Percentiles rank a stretch among this genome's conserved stretches.
These are phyloP conservation scores for Anseranas semipalmata DNA, from an alignment of 2,113 vertebrate genomes.

Conservation along the genomic window DNA sequence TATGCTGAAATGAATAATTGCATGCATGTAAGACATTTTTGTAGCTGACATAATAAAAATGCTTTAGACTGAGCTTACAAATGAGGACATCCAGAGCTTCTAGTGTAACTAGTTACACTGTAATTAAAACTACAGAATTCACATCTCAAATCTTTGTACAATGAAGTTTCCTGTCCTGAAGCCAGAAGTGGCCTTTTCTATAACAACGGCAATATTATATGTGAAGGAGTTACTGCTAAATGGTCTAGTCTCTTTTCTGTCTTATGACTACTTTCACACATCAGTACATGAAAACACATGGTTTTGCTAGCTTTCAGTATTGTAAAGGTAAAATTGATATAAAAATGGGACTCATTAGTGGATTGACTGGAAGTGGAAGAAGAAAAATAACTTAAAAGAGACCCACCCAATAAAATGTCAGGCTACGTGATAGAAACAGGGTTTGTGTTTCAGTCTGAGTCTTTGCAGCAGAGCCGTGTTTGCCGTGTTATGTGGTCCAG, in stretches of 20 bases:
- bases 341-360: background rate
- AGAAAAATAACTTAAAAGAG: background rate
- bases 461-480: background rate
- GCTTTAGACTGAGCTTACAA: background rate
- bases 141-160: background rate
- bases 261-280: background rate
- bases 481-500: background rate
- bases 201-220: background rate
- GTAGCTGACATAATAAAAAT: background rate
- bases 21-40: background rate
- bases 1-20: background rate
- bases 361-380: background rate
- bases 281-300: background rate
- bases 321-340: background rate
- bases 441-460: background rate
- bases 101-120: background rate
- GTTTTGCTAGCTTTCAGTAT: slow-evolving; percentile 7
- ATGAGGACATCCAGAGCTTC: background rate
- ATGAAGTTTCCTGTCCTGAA: background rate
- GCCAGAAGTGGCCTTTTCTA: background rate
- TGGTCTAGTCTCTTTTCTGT: slow-evolving; percentile 6
- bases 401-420: background rate
- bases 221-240: background rate
- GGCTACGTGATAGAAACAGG: background rate
- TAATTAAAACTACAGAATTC: background rate